Evolutionary conservation across 2,888 invertebrate species (phyloP).

Genomic region (Hydrotaea diabolus): DNA sequence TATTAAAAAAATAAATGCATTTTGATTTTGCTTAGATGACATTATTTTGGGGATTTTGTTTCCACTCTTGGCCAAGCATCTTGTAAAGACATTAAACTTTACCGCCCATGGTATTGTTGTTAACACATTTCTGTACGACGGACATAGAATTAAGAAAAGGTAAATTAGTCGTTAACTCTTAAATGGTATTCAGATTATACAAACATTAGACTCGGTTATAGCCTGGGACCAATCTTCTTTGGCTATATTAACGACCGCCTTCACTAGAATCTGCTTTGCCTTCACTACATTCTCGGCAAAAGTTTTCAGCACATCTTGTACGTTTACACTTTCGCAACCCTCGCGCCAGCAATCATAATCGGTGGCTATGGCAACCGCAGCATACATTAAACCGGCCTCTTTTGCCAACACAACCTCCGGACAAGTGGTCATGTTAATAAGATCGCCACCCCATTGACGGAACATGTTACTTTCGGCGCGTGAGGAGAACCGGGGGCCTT

Average conservation of each 20-base stretch:
- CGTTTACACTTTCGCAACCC: slow-evolving; percentile 84
- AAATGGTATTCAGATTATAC: not conserved
- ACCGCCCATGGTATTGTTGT: slow-evolving; percentile 76
- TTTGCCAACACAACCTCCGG: slow-evolving; percentile 98
- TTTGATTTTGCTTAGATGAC: not conserved
- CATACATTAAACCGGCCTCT: slow-evolving; percentile 96
- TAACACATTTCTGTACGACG: slow-evolving; percentile 75
- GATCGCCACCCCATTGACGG: slow-evolving; percentile 92
- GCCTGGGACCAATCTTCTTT: slow-evolving; percentile 86
- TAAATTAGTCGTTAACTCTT: not conserved
- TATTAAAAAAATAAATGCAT: slow-evolving; percentile 37
- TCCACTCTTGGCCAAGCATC: not conserved
- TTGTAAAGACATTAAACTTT: slow-evolving; percentile 73
- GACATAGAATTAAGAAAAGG: too few species aligned
- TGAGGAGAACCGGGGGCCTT: slow-evolving; percentile 96
- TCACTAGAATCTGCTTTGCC: slow-evolving; percentile 87
- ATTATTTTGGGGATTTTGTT: not conserved
- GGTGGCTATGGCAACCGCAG: slow-evolving; percentile 95
- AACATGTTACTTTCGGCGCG: slow-evolving; percentile 95
- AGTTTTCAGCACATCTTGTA: slow-evolving; percentile 88
- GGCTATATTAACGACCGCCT: slow-evolving; percentile 88
- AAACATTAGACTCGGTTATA: slow-evolving; percentile 85
- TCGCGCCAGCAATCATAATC: slow-evolving; percentile 99
- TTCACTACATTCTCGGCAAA: slow-evolving; percentile 90
- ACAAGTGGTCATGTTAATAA: slow-evolving; percentile 98